Percentiles rank a stretch among this genome's conserved stretches.
Conservation (phyloP, 2,797 vertebrate genomes). For the Bradypodion pumilum region DNA sequence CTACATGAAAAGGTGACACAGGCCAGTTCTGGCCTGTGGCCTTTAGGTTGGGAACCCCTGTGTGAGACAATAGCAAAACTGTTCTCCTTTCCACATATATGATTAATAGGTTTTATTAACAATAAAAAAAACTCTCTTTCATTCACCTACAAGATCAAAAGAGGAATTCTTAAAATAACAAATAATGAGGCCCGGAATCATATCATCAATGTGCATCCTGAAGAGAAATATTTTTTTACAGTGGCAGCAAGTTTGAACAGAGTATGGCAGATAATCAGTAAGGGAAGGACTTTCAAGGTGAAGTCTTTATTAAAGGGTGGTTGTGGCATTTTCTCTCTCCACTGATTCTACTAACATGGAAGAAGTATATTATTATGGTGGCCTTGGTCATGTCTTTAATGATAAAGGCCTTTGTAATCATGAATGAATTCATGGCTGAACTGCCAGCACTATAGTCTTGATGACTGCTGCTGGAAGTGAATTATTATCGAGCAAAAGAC, state of each 20-base stretch:
- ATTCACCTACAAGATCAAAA: background rate
- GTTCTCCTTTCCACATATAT: background rate
- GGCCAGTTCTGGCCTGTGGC: too few species aligned
- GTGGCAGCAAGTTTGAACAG: slow-evolving; percentile 12
- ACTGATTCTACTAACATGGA: background rate
- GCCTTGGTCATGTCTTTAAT: background rate
- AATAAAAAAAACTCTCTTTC: background rate
- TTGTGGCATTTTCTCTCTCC: background rate
- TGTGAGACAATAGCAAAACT: background rate
- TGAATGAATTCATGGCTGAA: slow-evolving; percentile 22
- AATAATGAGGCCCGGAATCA: background rate
- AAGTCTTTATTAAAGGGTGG: slow-evolving; percentile 24
- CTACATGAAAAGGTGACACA: too few species aligned
- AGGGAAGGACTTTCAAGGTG: slow-evolving; percentile 10
- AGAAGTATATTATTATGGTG: slow-evolving; percentile 19
- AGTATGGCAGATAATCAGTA: slow-evolving; percentile 7
- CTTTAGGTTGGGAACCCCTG: too few species aligned
- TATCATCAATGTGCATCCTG: background rate
- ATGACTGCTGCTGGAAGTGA: slow-evolving; percentile 5
- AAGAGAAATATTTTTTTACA: background rate
- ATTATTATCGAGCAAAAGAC: background rate
- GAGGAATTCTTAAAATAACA: background rate
- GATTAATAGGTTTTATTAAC: background rate
- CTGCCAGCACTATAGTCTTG: background rate
- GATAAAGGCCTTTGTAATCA: slow-evolving; percentile 14